These are phyloP conservation scores for Cheilosia urbana DNA, from an alignment of 2,888 invertebrate species.

Conservation along the genomic window DNA sequence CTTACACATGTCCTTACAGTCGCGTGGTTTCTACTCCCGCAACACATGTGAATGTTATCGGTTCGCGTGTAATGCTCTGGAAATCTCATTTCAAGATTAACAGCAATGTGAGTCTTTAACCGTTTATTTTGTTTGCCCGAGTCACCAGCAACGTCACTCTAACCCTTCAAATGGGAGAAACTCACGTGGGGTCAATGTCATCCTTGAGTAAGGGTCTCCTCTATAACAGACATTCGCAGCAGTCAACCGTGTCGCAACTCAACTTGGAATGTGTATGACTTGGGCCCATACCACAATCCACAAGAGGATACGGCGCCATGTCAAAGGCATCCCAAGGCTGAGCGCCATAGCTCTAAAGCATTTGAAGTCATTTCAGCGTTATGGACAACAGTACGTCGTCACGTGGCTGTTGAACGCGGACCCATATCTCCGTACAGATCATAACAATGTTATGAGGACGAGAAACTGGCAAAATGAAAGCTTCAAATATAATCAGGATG, in stretches of 20 bases:
- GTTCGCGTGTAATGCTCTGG: background rate
- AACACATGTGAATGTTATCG: slow-evolving; percentile 3
- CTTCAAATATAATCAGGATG: slow-evolving; percentile 42
- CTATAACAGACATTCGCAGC: background rate
- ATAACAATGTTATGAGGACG: slow-evolving; percentile 33
- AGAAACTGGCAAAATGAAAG: slow-evolving; percentile 17
- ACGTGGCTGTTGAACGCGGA: slow-evolving; percentile 31
- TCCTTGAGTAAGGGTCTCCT: background rate
- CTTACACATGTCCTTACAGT: background rate
- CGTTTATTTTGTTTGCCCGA: background rate
- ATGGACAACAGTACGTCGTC: slow-evolving; percentile 33
- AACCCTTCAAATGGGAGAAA: background rate
- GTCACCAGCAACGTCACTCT: background rate
- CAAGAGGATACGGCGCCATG: slow-evolving; percentile 31
- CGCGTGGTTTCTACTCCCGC: background rate
- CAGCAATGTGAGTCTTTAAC: background rate
- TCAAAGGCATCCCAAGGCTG: slow-evolving; percentile 2
- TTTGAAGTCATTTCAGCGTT: slow-evolving; percentile 36
- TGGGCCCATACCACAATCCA: background rate
- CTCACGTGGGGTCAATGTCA: slow-evolving; percentile 35
- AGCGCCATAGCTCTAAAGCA: slow-evolving; percentile 21
- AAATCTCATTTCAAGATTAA: slow-evolving; percentile 7
- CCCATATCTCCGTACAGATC: background rate
- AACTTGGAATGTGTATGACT: background rate
- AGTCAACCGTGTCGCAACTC: background rate